Conservation (phyloP, 2,113 vertebrate genomes). For the Tragulus kanchil region DNA sequence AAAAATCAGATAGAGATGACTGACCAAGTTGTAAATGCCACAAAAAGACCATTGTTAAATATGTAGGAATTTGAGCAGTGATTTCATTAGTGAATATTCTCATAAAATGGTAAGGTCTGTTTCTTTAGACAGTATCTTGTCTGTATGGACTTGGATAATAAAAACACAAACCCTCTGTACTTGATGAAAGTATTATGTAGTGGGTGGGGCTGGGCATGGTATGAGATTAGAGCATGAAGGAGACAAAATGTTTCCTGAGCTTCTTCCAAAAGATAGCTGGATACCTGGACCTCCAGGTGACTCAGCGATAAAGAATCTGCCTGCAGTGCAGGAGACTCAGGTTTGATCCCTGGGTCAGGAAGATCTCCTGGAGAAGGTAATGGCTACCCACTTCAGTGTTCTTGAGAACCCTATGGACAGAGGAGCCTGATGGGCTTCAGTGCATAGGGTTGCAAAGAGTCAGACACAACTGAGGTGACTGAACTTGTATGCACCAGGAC, state of each 20-base stretch:
- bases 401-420: too few species aligned
- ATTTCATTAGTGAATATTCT: background rate
- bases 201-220: background rate
- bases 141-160: background rate
- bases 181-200: background rate
- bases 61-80: background rate
- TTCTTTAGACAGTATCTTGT: background rate
- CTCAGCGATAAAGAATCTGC: too few species aligned
- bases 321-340: too few species aligned
- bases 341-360: too few species aligned
- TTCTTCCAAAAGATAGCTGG: background rate
- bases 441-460: too few species aligned
- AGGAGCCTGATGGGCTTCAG: too few species aligned
- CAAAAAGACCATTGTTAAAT: background rate
- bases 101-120: conserved; percentile 9
- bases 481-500: background rate
- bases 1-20: background rate
- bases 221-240: background rate
- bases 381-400: too few species aligned
- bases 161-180: background rate
- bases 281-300: too few species aligned
- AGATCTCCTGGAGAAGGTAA: too few species aligned
- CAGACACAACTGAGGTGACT: too few species aligned
- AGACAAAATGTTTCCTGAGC: background rate
- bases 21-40: background rate